phyloP scores from a whole-genome alignment of 2,113 vertebrate genomes.

The Hyperopisus bebe region DNA sequence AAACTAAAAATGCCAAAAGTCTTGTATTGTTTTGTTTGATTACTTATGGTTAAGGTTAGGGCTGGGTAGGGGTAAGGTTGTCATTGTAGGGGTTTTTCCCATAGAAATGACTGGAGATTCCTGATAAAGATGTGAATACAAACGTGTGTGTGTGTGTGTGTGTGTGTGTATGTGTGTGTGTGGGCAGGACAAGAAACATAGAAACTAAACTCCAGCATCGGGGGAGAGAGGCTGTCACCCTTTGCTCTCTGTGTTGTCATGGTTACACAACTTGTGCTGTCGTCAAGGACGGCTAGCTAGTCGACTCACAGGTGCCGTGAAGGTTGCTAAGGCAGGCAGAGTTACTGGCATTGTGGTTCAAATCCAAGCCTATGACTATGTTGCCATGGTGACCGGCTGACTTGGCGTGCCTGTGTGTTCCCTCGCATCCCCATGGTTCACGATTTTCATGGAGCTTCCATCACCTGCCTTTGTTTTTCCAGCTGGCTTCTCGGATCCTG shows the following conservation, averaged over 20 bases:
- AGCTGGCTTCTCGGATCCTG: conserved; percentile 81
- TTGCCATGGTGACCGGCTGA: background rate
- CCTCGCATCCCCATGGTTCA: background rate
- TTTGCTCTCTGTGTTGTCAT: background rate
- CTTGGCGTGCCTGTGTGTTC: background rate
- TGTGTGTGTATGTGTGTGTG: background rate
- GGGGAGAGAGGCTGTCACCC: background rate
- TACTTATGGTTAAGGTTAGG: background rate
- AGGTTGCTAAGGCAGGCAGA: background rate
- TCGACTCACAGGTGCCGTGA: background rate
- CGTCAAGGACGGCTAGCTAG: background rate
- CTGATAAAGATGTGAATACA: background rate
- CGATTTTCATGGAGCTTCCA: background rate
- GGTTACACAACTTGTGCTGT: background rate
- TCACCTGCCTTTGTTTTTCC: background rate
- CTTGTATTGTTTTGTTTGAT: background rate
- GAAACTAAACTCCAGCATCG: background rate
- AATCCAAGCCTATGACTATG: background rate
- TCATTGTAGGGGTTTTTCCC: background rate
- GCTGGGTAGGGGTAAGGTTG: background rate
- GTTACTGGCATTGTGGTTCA: background rate
- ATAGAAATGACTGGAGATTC: background rate
- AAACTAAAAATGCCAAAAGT: background rate
- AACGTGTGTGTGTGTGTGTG: background rate
- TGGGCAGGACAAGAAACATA: background rate